phyloP scores from a whole-genome alignment of 2,888 invertebrate genomes.

The Pachycephus smyrnensis region DNA sequence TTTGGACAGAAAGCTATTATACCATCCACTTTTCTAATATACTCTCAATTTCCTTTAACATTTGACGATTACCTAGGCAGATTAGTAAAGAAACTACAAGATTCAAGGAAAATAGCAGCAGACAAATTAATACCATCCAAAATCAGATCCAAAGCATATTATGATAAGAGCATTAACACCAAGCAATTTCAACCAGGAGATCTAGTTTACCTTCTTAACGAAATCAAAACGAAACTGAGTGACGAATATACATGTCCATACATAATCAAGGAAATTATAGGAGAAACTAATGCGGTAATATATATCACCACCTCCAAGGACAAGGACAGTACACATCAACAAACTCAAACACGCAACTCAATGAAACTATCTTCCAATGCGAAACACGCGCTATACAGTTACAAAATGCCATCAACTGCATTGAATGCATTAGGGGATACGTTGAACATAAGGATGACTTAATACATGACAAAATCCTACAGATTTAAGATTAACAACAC shows the following conservation, averaged over 20 bases:
- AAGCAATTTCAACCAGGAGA: neutral
- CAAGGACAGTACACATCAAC: constrained; percentile 9
- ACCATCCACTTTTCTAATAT: neutral
- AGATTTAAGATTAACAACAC: too few relatives aligned
- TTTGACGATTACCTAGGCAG: constrained; percentile 34
- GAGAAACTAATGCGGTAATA: constrained; percentile 1
- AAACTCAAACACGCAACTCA: constrained; percentile 7
- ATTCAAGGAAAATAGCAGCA: constrained; percentile 28
- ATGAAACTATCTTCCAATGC: too few relatives aligned
- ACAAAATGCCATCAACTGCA: too few relatives aligned
- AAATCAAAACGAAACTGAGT: neutral
- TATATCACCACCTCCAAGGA: constrained; percentile 3
- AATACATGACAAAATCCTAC: too few relatives aligned
- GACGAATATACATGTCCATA: constrained; percentile 6
- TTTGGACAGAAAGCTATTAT: constrained; percentile 3
- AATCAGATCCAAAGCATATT: neutral
- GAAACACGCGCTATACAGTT: too few relatives aligned
- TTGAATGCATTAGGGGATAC: too few relatives aligned
- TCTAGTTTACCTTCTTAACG: constrained; percentile 1
- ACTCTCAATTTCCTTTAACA: constrained; percentile 5
- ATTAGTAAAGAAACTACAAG: constrained; percentile 30
- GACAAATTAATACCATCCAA: constrained; percentile 29
- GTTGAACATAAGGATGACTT: too few relatives aligned
- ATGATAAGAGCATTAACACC: constrained; percentile 3
- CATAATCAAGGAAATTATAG: neutral